These are phyloP conservation scores for Harpagoxenus sublaevis DNA, from an alignment of 2,888 invertebrate species.

Conservation along the genomic window DNA sequence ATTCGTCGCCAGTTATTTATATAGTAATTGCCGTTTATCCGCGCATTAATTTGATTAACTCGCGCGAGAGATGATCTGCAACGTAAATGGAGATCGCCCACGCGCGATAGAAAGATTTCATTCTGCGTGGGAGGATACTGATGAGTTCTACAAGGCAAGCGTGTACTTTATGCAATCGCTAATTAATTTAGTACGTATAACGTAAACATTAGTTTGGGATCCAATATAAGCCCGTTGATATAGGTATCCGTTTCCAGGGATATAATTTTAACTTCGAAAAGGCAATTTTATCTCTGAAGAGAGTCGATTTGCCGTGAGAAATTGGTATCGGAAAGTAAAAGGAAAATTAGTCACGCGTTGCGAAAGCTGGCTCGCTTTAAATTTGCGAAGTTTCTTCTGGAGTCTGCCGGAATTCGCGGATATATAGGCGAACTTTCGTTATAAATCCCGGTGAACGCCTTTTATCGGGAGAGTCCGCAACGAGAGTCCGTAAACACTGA, in stretches of 20 bases:
- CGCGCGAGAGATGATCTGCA: neutral
- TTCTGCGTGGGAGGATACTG: neutral
- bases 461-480: neutral
- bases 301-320: neutral
- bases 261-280: neutral
- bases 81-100: conserved; percentile 2
- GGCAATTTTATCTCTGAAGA: neutral
- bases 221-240: neutral
- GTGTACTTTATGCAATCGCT: neutral
- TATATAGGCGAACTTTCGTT: conserved; percentile 1
- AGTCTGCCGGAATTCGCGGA: neutral
- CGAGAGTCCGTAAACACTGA: conserved; percentile 28
- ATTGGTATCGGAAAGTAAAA: neutral
- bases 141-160: neutral
- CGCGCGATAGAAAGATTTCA: neutral
- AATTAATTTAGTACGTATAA: conserved; percentile 7
- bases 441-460: neutral
- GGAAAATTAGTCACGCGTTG: neutral
- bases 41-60: conserved; percentile 34
- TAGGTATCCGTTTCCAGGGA: neutral
- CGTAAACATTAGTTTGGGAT: neutral
- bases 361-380: neutral
- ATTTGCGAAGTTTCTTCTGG: neutral
- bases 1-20: conserved; percentile 67
- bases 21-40: conserved; percentile 27